These are phyloP conservation scores for Eilema griseolum DNA, from an alignment of 2,888 invertebrate species.

Conservation along the genomic window DNA sequence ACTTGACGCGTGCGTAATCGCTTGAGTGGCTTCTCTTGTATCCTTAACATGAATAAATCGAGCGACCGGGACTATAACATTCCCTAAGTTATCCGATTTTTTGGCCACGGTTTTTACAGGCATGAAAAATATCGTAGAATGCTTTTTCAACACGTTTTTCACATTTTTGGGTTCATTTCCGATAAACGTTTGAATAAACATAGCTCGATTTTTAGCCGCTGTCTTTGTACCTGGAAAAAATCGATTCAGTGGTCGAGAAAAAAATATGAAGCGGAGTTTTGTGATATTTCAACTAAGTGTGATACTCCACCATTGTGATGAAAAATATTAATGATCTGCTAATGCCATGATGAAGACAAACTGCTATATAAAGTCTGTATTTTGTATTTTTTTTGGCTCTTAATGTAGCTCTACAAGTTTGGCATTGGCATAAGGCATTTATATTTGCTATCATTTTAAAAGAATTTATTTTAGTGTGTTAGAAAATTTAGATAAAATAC, in stretches of 20 bases:
- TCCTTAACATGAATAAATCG: conserved; percentile 64
- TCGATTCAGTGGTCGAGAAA: conserved; percentile 22
- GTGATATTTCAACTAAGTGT: conserved; percentile 17
- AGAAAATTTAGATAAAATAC: not conserved
- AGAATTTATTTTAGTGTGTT: not conserved
- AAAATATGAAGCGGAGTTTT: conserved; percentile 13
- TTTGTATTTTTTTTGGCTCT: not conserved
- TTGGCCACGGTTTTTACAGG: conserved; percentile 8
- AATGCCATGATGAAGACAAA: conserved; percentile 36
- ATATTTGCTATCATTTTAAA: not conserved
- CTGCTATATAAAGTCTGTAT: not conserved
- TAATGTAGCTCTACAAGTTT: not conserved
- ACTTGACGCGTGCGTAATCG: conserved; percentile 49
- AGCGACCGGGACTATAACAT: conserved; percentile 33
- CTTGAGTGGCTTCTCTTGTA: conserved; percentile 65
- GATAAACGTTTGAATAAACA: conserved; percentile 16
- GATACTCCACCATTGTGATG: conserved; percentile 18
- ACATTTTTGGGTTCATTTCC: conserved; percentile 5
- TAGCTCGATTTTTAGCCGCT: conserved; percentile 12
- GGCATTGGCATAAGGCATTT: not conserved
- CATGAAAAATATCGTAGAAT: conserved; percentile 3
- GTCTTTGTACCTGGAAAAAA: conserved; percentile 27
- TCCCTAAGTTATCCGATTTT: conserved; percentile 12
- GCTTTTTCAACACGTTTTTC: conserved; percentile 3
- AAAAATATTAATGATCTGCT: conserved; percentile 34